Evolutionary conservation across 2,888 invertebrate species (phyloP), one percentile per base, ranked within the genome.

Genomic region (Tenthredo amoena): DNA sequence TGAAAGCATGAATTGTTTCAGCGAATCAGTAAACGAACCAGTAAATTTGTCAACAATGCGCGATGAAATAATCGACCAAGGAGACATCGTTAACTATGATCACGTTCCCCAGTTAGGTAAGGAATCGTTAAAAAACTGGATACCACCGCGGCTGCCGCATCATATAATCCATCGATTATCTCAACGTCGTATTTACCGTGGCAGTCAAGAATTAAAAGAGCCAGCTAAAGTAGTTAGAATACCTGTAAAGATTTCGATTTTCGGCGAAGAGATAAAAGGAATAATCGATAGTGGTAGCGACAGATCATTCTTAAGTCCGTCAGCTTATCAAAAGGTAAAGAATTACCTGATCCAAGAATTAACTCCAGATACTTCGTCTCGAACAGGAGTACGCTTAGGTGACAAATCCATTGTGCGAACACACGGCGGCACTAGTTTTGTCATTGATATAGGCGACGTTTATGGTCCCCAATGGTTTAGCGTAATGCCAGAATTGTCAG

Each of bases 401-500:
- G 83, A 85, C 40, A 85, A 47, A n/a, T 76, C 86, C 0, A 40
- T 82, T 1, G 68, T 85, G 1, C 71, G 50, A 84, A 86, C 84
- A 0, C 43, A 76, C 2, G 86, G 86, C 4, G 84, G 84, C 26
- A 82, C 85, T 9, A 81, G 85, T 34, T 85, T 86, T 18, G 65
- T 86, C 2, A 86, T 86, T 9, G 85, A 85, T 10, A 34, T 85
- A 58, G 79, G 85, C 10, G 84, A 86, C 15, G 85, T 85, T 26
- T 87, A 84, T 34, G 86, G 86, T 10, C 86, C 86, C 1, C 87
- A 87, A 34, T 86, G 85, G 86, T 86, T 86, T 58, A 86, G 86
- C 58, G 76, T 86, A 15, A 43, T 86, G 21, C 85, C 74, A 10
- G 83, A 79, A 7, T 37, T 76, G 34, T 86, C 86, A 18, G n/a